Percentiles rank a stretch among this genome's conserved stretches.
Evolutionary conservation across 2,113 vertebrate genomes (phyloP).

Genomic region (Macrotis lagotis): DNA sequence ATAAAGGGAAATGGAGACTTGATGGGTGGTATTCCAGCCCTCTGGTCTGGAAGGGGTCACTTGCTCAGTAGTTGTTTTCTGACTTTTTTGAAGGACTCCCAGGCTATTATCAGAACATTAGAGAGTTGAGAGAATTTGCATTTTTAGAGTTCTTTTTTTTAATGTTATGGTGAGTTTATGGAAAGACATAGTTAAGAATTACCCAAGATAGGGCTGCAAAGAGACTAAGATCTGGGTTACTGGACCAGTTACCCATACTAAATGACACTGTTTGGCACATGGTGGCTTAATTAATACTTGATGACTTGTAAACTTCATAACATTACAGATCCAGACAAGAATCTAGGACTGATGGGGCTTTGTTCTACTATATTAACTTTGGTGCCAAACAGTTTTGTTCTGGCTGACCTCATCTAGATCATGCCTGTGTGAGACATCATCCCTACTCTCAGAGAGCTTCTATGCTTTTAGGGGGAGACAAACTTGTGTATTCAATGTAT

Average conservation of each 20-base stretch:
- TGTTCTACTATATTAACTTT: background rate
- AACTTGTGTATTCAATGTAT: too few species aligned
- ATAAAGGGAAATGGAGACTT: background rate
- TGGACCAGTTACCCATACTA: background rate
- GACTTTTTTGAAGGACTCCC: background rate
- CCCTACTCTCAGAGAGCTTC: background rate
- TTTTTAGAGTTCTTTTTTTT: background rate
- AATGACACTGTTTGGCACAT: background rate
- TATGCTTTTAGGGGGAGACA: background rate
- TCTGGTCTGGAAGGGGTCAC: background rate
- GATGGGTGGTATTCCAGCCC: background rate
- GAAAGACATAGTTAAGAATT: background rate
- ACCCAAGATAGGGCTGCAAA: background rate
- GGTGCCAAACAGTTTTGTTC: background rate
- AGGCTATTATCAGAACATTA: background rate
- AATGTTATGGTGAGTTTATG: background rate
- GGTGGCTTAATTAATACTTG: background rate
- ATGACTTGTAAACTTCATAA: background rate
- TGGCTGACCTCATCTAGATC: background rate
- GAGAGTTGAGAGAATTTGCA: background rate
- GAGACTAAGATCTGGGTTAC: background rate
- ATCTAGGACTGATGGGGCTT: background rate
- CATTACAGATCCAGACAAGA: background rate
- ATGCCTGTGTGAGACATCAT: background rate
- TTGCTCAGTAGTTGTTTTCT: background rate